Conservation (phyloP, 2,113 vertebrate species). For the Solea senegalensis region DNA sequence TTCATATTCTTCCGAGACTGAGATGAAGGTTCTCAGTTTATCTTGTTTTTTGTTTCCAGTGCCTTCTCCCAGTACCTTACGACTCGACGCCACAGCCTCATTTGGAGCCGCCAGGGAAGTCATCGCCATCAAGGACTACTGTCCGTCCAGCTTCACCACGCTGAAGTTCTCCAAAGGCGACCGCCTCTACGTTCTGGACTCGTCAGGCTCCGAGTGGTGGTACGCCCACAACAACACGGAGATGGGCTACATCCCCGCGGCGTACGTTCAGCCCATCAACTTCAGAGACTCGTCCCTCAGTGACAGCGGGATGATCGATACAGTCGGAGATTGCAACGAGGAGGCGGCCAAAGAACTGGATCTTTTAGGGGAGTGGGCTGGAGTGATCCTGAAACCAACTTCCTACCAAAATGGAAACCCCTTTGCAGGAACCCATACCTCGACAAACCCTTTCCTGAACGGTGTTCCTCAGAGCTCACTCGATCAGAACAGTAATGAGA, state of each 20-base stretch:
- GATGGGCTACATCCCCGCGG: slow-evolving; percentile 97
- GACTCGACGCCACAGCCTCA: slow-evolving; percentile 85
- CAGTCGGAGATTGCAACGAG: slow-evolving; percentile 84
- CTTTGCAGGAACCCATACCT: slow-evolving; percentile 82
- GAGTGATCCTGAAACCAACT: slow-evolving; percentile 72
- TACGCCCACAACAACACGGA: slow-evolving; percentile 97
- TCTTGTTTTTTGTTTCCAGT: slow-evolving; percentile 73
- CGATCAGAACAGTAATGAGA: slow-evolving; percentile 75
- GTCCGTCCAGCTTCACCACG: slow-evolving; percentile 95
- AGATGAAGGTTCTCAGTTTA: not conserved
- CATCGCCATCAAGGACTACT: slow-evolving; percentile 95
- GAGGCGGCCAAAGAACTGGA: slow-evolving; percentile 88
- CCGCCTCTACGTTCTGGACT: slow-evolving; percentile 92
- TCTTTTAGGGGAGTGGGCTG: slow-evolving; percentile 86
- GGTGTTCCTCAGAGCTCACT: slow-evolving; percentile 66
- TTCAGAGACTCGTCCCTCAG: slow-evolving; percentile 88
- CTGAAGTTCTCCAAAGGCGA: slow-evolving; percentile 97
- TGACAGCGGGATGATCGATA: slow-evolving; percentile 93
- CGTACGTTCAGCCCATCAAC: slow-evolving; percentile 90
- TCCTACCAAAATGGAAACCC: slow-evolving; percentile 85
- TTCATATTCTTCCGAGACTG: too few relatives aligned
- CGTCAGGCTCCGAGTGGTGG: slow-evolving; percentile 96
- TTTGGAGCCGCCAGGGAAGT: slow-evolving; percentile 92
- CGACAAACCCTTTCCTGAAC: slow-evolving; percentile 92
- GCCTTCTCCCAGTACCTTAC: slow-evolving; percentile 95